Conservation (phyloP, 1,140 invertebrate genomes). For the Nasonia vitripennis region DNA sequence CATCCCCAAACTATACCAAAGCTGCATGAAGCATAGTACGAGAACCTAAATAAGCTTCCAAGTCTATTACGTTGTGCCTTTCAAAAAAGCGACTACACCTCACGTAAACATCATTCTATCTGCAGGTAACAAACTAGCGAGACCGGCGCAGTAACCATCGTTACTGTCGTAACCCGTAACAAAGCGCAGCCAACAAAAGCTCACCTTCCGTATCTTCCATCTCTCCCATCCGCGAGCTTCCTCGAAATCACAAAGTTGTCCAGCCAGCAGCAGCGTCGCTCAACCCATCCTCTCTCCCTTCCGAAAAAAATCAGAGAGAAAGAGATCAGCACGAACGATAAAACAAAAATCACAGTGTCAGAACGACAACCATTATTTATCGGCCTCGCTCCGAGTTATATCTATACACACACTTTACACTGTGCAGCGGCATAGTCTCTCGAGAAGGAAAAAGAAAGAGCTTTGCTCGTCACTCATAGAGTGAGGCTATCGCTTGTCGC, state of each 20-base stretch:
- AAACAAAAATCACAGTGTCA: constrained; percentile 26
- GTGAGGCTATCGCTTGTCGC: constrained; percentile 4
- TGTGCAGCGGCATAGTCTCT: background rate
- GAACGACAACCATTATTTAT: constrained; percentile 22
- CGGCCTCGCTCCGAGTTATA: background rate
- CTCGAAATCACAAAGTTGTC: too few species aligned
- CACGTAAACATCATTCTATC: background rate
- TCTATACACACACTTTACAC: background rate
- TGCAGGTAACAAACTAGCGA: background rate
- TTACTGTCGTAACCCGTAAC: background rate
- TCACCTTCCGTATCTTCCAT: background rate
- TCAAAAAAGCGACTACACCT: background rate
- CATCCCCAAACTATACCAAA: too few species aligned
- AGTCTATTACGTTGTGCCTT: background rate
- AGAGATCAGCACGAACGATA: background rate
- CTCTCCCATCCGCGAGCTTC: too few species aligned
- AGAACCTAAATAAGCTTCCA: background rate
- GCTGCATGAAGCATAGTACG: background rate
- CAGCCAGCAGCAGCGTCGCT: too few species aligned
- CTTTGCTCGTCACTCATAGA: constrained; percentile 21
- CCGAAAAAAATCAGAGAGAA: background rate
- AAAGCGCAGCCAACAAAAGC: background rate
- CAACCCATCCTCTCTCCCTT: background rate
- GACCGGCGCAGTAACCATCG: background rate
- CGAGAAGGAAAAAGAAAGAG: constrained; percentile 6